phyloP scores from a whole-genome alignment of 2,797 vertebrate genomes.

The Anguilla marmorata region DNA sequence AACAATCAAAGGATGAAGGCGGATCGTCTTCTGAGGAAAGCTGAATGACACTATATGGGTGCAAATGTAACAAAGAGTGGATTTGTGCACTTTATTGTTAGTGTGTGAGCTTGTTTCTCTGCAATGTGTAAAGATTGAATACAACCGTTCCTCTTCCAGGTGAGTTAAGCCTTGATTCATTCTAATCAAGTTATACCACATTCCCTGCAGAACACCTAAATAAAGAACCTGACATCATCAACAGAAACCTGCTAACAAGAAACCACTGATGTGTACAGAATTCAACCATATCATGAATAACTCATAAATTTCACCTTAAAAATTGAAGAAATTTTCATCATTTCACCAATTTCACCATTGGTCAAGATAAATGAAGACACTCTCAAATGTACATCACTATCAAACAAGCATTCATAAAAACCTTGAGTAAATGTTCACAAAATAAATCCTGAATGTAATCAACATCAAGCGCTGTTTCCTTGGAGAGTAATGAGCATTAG shows the following conservation, averaged over 20 bases:
- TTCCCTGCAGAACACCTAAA: background rate
- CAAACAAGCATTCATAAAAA: background rate
- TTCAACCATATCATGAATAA: background rate
- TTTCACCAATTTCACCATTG: background rate
- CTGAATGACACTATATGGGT: background rate
- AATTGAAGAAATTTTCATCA: background rate
- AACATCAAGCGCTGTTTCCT: background rate
- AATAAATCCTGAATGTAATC: background rate
- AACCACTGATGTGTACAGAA: background rate
- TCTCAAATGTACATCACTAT: background rate
- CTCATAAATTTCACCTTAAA: background rate
- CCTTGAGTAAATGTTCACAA: background rate
- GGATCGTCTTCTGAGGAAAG: background rate
- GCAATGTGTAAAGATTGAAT: background rate
- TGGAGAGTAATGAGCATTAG: background rate
- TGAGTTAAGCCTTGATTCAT: background rate
- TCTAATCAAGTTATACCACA: background rate
- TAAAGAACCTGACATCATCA: background rate
- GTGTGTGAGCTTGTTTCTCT: background rate
- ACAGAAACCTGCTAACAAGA: background rate
- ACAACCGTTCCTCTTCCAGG: background rate
- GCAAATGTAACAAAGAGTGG: background rate
- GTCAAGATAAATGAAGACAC: background rate
- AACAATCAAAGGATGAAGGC: background rate
- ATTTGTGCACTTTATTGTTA: background rate